These are phyloP conservation scores for Dastarcus helophoroides DNA, from an alignment of 2,888 invertebrate species.

Conservation along the genomic window DNA sequence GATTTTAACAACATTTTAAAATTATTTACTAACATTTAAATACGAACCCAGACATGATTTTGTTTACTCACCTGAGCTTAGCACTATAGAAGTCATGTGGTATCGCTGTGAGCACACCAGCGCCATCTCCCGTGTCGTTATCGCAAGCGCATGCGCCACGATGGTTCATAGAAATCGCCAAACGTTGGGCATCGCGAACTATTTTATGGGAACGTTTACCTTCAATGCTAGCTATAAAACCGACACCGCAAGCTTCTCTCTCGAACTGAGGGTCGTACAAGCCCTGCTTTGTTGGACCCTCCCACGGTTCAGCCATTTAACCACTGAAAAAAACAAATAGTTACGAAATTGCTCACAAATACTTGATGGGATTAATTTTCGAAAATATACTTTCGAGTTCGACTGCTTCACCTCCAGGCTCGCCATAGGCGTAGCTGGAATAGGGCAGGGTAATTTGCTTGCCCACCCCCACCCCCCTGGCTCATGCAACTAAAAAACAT, in stretches of 20 bases:
- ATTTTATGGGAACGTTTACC: conserved; percentile 92
- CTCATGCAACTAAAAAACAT: no score
- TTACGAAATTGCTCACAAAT: no score
- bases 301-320: conserved; percentile 48
- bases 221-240: conserved; percentile 97
- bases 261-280: conserved; percentile 94
- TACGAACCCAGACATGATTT: no score
- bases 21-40: no score
- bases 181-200: conserved; percentile 86
- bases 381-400: no score
- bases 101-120: conserved; percentile 92
- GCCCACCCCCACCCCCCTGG: no score
- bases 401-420: no score
- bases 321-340: conserved; percentile 3
- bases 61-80: conserved; percentile 67
- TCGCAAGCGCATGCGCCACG: conserved; percentile 98
- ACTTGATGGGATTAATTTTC: no score
- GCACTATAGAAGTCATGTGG: conserved; percentile 88
- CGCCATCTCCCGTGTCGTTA: conserved; percentile 98
- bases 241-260: conserved; percentile 97
- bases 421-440: no score
- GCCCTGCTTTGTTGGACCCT: conserved; percentile 77
- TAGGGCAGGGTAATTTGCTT: no score
- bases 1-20: no score
- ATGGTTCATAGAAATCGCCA: conserved; percentile 97